These are phyloP conservation scores for Corythaeola cristata DNA, from an alignment of 2,113 vertebrate species.

Conservation along the genomic window DNA sequence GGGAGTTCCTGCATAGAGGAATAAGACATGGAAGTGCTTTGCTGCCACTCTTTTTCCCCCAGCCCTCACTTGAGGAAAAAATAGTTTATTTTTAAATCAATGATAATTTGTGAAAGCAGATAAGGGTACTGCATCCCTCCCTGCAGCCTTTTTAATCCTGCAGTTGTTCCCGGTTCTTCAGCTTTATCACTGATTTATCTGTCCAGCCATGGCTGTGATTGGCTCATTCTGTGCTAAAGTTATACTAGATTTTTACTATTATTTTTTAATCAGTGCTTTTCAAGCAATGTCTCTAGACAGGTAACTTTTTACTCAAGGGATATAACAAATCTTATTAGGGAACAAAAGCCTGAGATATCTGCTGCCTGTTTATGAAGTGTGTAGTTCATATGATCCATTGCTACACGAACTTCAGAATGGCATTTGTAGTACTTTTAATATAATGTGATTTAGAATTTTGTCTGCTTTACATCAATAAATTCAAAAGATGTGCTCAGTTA, in stretches of 20 bases:
- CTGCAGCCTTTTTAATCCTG: neutral
- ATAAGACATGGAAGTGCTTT: neutral
- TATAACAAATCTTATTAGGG: neutral
- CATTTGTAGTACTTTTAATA: neutral
- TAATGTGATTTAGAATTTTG: neutral
- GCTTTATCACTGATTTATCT: neutral
- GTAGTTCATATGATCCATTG: neutral
- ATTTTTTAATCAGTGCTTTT: neutral
- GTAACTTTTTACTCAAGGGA: neutral
- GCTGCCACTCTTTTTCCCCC: neutral
- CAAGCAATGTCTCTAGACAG: neutral
- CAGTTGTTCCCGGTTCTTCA: neutral
- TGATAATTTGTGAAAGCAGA: neutral
- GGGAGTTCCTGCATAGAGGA: neutral
- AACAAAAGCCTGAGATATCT: neutral
- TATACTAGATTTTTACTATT: neutral
- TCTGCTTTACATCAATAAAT: conserved; percentile 9
- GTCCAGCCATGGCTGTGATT: neutral
- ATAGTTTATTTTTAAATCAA: neutral
- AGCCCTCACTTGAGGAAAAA: neutral
- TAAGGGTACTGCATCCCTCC: neutral
- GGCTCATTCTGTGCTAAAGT: neutral
- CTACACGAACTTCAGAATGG: neutral
- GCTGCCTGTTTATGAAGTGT: neutral
- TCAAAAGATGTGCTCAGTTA: neutral